Percentiles rank a stretch among this genome's conserved stretches.
Conservation (phyloP, 2,888 invertebrate genomes). For the Cataglyphis livida region DNA sequence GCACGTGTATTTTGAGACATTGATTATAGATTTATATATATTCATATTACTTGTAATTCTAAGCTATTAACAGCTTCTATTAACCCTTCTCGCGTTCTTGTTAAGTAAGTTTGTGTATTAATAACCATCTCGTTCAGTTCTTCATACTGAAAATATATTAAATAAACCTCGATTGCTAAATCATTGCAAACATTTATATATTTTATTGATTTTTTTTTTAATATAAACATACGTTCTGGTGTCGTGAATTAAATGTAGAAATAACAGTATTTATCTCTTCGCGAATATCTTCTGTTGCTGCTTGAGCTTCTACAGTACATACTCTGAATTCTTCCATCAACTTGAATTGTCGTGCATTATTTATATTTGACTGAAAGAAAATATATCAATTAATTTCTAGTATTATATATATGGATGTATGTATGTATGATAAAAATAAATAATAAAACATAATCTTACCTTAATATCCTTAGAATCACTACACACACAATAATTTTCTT, state of each 20-base stretch:
- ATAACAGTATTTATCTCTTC: slow-evolving; percentile 80
- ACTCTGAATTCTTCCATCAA: slow-evolving; percentile 82
- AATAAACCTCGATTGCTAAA: background rate
- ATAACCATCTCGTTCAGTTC: slow-evolving; percentile 75
- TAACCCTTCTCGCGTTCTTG: slow-evolving; percentile 76
- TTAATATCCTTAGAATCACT: slow-evolving; percentile 33
- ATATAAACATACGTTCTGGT: slow-evolving; percentile 77
- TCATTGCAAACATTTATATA: background rate
- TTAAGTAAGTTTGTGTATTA: slow-evolving; percentile 77
- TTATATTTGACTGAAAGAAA: slow-evolving; percentile 44
- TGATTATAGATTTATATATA: slow-evolving; percentile 10
- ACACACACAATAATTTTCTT: slow-evolving; percentile 15
- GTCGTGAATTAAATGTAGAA: slow-evolving; percentile 77
- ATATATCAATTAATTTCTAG: background rate
- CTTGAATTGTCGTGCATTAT: slow-evolving; percentile 76
- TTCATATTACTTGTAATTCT: slow-evolving; percentile 77
- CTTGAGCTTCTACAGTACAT: slow-evolving; percentile 83
- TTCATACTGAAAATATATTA: slow-evolving; percentile 74
- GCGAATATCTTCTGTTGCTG: slow-evolving; percentile 81
- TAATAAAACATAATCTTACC: slow-evolving; percentile 37
- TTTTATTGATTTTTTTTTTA: background rate
- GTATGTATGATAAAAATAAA: slow-evolving; percentile 10
- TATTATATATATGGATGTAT: background rate
- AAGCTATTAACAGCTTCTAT: slow-evolving; percentile 74
- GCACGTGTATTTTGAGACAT: background rate